A percentile compares a stretch with the other conserved stretches of the same genome.
phyloP scores from a whole-genome alignment of 2,113 vertebrate species.

The Thermophis baileyi region DNA sequence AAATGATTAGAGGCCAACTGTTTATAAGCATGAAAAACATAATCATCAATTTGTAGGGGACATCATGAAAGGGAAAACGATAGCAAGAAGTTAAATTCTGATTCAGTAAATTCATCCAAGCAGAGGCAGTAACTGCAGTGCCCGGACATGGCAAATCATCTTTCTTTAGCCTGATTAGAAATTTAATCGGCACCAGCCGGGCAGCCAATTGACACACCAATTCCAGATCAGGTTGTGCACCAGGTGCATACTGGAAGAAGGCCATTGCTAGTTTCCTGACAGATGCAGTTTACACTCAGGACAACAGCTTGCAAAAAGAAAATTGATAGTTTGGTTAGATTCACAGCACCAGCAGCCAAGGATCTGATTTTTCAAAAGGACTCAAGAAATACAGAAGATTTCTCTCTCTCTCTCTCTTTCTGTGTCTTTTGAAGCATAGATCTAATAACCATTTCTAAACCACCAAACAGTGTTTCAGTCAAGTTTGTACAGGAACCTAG shows the following conservation, averaged over 20 bases:
- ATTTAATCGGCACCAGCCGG: slow-evolving; percentile 40
- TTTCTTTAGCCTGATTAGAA: slow-evolving; percentile 44
- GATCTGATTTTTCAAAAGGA: slow-evolving; percentile 8
- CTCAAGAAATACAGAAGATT: background rate
- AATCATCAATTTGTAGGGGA: slow-evolving; percentile 48
- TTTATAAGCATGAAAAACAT: slow-evolving; percentile 46
- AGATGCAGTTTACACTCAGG: slow-evolving; percentile 27
- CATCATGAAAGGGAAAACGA: slow-evolving; percentile 45
- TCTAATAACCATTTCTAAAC: background rate
- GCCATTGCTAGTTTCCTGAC: slow-evolving; percentile 30
- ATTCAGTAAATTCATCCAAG: slow-evolving; percentile 35
- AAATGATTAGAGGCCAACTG: slow-evolving; percentile 44
- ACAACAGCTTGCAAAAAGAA: slow-evolving; percentile 19
- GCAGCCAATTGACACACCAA: slow-evolving; percentile 30
- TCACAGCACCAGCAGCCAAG: background rate
- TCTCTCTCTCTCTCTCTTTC: background rate
- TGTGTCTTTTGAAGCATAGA: background rate
- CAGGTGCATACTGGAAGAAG: slow-evolving; percentile 13
- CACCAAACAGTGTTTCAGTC: background rate
- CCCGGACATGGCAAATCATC: slow-evolving; percentile 29
- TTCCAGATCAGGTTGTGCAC: slow-evolving; percentile 36
- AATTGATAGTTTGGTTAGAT: background rate
- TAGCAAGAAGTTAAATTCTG: slow-evolving; percentile 47
- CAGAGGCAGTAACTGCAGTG: slow-evolving; percentile 30
- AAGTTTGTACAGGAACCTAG: background rate